A percentile compares a stretch with the other conserved stretches of the same genome.
These are phyloP conservation scores for Pollachius pollachius DNA, from an alignment of 2,113 vertebrate species.

Conservation along the genomic window DNA sequence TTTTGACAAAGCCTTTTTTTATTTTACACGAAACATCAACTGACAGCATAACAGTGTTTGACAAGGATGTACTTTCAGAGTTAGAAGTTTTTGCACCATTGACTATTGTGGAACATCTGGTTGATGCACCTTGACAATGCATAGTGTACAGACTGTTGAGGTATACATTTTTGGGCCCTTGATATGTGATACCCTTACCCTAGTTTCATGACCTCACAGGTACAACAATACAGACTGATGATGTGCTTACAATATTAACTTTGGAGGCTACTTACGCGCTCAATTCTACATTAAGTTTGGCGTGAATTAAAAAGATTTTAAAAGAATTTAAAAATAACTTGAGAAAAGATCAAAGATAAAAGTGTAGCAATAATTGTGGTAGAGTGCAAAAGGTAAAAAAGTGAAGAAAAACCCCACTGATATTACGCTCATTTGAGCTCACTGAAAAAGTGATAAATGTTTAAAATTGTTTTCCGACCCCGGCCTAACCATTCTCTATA, in stretches of 20 bases:
- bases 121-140: constrained; percentile 65
- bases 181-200: constrained; percentile 42
- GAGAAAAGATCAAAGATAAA: constrained; percentile 12
- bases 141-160: constrained; percentile 71
- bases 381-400: neutral
- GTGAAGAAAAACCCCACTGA: constrained; percentile 31
- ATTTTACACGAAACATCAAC: constrained; percentile 70
- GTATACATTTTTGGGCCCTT: constrained; percentile 69
- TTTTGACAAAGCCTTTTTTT: constrained; percentile 60
- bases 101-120: constrained; percentile 51
- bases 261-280: constrained; percentile 40
- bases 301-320: constrained; percentile 20
- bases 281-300: constrained; percentile 22
- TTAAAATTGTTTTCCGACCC: constrained; percentile 4
- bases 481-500: constrained; percentile 30
- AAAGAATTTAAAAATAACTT: neutral
- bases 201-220: constrained; percentile 54
- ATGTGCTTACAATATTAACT: constrained; percentile 63
- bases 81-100: constrained; percentile 66
- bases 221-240: constrained; percentile 40
- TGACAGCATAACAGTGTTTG: constrained; percentile 66
- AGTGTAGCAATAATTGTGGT: constrained; percentile 14
- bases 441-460: constrained; percentile 37
- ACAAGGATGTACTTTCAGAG: constrained; percentile 54
- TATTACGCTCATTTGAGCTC: constrained; percentile 24